Conservation (phyloP, 2,797 vertebrate genomes). For the Hyperoplus immaculatus region DNA sequence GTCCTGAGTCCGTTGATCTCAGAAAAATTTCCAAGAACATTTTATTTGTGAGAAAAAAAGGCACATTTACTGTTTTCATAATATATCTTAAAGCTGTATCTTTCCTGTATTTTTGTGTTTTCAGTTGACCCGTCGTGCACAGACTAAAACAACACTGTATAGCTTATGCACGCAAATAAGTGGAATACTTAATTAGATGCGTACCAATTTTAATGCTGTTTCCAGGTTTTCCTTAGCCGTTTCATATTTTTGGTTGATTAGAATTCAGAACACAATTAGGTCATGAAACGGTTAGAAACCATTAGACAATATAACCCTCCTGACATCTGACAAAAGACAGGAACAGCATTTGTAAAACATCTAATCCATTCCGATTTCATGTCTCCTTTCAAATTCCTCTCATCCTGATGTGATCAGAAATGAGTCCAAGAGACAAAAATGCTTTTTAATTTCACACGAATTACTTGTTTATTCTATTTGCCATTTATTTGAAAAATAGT, state of each 20-base stretch:
- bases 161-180: background rate
- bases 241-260: background rate
- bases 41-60: background rate
- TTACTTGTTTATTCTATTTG: slow-evolving; percentile 46
- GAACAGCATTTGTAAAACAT: background rate
- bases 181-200: background rate
- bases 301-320: background rate
- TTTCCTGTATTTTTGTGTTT: background rate
- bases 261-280: background rate
- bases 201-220: background rate
- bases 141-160: background rate
- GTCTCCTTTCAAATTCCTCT: background rate
- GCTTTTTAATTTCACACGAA: slow-evolving; percentile 39
- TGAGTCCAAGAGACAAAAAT: background rate
- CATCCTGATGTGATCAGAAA: slow-evolving; percentile 13
- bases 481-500: slow-evolving; percentile 49
- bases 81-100: background rate
- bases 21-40: background rate
- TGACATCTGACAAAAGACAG: background rate
- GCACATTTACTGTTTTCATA: background rate
- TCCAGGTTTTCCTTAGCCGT: background rate
- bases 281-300: background rate
- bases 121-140: background rate
- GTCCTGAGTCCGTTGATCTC: too few species aligned
- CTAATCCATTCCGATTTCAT: background rate